Evolutionary conservation across 2,888 invertebrate species (phyloP), one percentile per base, ranked within the genome.

Genomic region (Yponomeuta evonymella): DNA sequence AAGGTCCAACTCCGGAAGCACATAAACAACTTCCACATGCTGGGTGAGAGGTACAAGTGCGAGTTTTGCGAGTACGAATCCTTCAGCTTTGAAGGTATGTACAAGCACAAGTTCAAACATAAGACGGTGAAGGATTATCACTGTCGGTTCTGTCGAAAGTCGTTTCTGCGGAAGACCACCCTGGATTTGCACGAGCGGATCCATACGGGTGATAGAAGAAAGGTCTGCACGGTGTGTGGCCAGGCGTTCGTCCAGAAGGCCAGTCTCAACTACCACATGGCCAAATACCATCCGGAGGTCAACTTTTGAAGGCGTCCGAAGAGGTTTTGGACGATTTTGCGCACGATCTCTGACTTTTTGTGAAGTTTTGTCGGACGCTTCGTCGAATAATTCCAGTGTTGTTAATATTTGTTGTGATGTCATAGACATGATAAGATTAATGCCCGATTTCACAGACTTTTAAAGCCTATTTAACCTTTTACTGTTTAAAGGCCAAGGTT

Each of bases 171-270:
- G 74, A 87, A 82, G 73, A 77, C 85, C 0, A 88, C 84, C 0
- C 70, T 88, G 73, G 80, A 77, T 48, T 71, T 85, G 0, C 92
- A 91, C 12, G 90, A 89, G 74, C 76, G 83, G 72, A 90, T 90
- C 1, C 91, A 92, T 48, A 90, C 89, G 0, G 90, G 87, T 0
- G 91, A 90, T 48, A 78, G 83, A 63, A 76, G 85, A 73, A 88
- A 90, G 71, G 82, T 87, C 0, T 91, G 91, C 72, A 75, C 73
- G 1, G 80, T 81, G 0, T 91, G 91, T 69, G 83, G 88, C 0
- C 87, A 91, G 72, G 88, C 89, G 62, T 93, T 91, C 72, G 90
- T 90, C 0, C 90, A 91, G 73, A 90, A 90, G 73, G 88, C 90
- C 0, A 90, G 90, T 72, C 75, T 89, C 72, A 90, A 90, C 73